Base-by-base conservation (phyloP, 1,140 invertebrate genomes). In the Laodelphax striatellus region DNA sequence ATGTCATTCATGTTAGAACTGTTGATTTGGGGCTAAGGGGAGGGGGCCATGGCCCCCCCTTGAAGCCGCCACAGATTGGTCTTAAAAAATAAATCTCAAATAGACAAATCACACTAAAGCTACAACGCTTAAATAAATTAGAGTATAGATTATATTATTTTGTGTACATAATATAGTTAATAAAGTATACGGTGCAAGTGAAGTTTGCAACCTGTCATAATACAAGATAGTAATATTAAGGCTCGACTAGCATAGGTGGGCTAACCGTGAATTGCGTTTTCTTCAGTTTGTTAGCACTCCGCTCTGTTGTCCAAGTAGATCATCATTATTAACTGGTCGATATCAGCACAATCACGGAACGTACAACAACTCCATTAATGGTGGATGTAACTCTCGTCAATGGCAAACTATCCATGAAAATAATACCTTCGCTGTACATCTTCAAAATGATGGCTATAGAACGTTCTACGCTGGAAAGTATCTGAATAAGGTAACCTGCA, bases 401-500 rank as follows among this genome's bases (percentile, higher is more conserved):
- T 95, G 90, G 89, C 82, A 83, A 69, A 66, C 73, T 22, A 69
- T 69, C 13, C 71, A 74, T 43, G 90, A 94, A 70, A 73, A 71
- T 0, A 70, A 76, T 5, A 83, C 87, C 1, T 85, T 93, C 68
- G 86, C 84, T 0, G 75, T 78, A 0, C 70, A 82, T 42, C 70
- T 94, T 11, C 77, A 84, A 50, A 72, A 77, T 34, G 72, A 76
- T 52, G 82, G 80, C 3, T 92, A 92, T 69, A 77, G 69, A 10
- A 92, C 88, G 0, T 92, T 92, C 69, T 92, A 88, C 71, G 87
- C 85, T 68, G 90, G 90, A 50, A 93, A 92, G 77, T 92, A 92
- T 77, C 75, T 92, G 58, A 92, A 93, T 74, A 73, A 85, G 75
- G 87, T 88, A 70, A 43, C 63, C 65, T 50, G 34, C 5, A 53